Percentiles rank a stretch among this genome's conserved stretches.
Evolutionary conservation across 2,797 vertebrate genomes (phyloP).

Genomic region (Helicolenus hilgendorfi): DNA sequence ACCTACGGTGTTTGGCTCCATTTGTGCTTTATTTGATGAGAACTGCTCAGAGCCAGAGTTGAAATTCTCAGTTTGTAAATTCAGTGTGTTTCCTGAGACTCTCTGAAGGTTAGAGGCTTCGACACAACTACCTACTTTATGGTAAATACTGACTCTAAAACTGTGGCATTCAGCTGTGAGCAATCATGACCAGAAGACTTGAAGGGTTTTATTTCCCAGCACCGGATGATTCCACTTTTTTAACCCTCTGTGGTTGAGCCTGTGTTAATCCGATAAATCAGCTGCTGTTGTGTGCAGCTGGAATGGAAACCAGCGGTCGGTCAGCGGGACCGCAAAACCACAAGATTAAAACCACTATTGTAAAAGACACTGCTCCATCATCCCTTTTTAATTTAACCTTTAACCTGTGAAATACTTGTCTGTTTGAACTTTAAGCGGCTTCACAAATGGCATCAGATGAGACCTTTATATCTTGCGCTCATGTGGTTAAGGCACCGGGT

Average conservation of each 20-base stretch:
- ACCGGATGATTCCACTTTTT: constrained; percentile 32
- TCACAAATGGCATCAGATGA: constrained; percentile 20
- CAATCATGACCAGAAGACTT: background rate
- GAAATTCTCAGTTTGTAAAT: background rate
- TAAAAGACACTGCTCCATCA: constrained; percentile 21
- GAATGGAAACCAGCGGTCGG: constrained; percentile 15
- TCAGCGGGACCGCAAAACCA: background rate
- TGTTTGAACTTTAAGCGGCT: constrained; percentile 6
- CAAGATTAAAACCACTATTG: constrained; percentile 23
- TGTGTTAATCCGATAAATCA: constrained; percentile 57
- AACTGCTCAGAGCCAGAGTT: background rate
- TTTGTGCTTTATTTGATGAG: constrained; percentile 13
- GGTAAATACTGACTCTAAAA: constrained; percentile 2
- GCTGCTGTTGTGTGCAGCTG: constrained; percentile 43
- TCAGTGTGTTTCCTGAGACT: background rate
- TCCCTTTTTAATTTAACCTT: constrained; percentile 41
- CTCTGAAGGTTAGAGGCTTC: background rate
- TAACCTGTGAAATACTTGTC: constrained; percentile 20
- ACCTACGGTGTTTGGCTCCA: constrained; percentile 1
- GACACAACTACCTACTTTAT: background rate
- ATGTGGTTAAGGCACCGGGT: background rate
- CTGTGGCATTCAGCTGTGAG: background rate
- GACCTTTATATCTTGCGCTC: background rate
- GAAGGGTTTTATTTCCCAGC: constrained; percentile 1
- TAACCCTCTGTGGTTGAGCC: constrained; percentile 24